Base-by-base conservation (phyloP, 53 echinoderm and acorn worm genomes). In the Arbacia lixula region DNA sequence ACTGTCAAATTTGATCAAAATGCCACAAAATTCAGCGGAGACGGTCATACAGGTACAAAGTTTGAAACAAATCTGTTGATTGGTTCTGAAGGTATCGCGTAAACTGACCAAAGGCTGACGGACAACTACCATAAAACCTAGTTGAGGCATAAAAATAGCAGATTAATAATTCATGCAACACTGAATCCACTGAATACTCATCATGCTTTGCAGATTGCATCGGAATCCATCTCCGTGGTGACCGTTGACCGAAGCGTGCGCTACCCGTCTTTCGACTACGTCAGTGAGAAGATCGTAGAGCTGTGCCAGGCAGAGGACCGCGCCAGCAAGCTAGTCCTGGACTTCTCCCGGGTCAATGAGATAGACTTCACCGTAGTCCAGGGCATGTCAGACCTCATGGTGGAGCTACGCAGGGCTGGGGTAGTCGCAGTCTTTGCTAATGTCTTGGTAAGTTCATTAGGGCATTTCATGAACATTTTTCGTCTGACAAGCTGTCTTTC, bases 351-450 rank as follows among this genome's bases (percentile, higher is more conserved):
- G 14, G 86, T 93, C 34, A 88, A 85, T 21, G 76, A 52, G 25
- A 65, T 95, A 58, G 95, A 95, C 69, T 93, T 83, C 36, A 95
- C 92, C 17, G 78, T 84, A 54, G 73, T 95, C 34, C 90, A 95
- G 95, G 95, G 79, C 79, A 16, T 78, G 41, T 60, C 58, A 36
- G 79, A 78, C 39, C 79, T 78, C 39, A 78, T 78, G 79, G 60
- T 60, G 10, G 79, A 78, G 28, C 58, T 78, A 27, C 57, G 79
- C n/a, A 78, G 79, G 39, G 58, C 58, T 28, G 60, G 79, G 12
- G 27, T 78, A 0, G 27, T 14, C 4, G 79, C 60, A 16, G 61
- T 26, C 24, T 78, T 78, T 39, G 79, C 79, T 19, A 78, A 78
- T 60, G 79, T 78, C 79, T 60, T 78, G 79, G 79, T 78, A 37